Conservation (phyloP, 2,113 vertebrate species). For the Empidonax alnorum region DNA sequence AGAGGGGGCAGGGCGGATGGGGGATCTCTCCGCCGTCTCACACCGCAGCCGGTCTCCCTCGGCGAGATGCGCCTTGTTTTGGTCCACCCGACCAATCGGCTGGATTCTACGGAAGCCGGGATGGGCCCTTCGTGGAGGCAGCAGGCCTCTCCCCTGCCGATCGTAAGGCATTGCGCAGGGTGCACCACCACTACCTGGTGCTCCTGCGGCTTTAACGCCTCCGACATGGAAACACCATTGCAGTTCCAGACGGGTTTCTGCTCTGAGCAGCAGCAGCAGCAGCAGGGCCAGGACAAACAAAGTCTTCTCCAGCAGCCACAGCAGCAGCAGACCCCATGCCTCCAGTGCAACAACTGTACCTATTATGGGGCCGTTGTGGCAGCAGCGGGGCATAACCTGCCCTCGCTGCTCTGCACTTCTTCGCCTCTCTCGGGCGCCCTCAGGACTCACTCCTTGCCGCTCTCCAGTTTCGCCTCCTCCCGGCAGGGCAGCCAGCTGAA, state of each 20-base stretch:
- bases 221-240: conserved; percentile 92
- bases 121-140: conserved; percentile 83
- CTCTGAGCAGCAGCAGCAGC: conserved; percentile 74
- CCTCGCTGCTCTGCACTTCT: conserved; percentile 84
- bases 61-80: conserved; percentile 91
- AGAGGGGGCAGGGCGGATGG: neutral
- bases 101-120: conserved; percentile 88
- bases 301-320: conserved; percentile 73
- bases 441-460: conserved; percentile 83
- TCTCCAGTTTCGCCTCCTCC: conserved; percentile 79
- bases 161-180: conserved; percentile 87
- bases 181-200: conserved; percentile 78
- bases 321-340: conserved; percentile 78
- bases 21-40: neutral
- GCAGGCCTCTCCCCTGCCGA: conserved; percentile 80
- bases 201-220: conserved; percentile 88
- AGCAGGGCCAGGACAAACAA: conserved; percentile 65
- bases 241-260: conserved; percentile 89
- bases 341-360: conserved; percentile 86
- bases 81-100: conserved; percentile 85
- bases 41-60: conserved; percentile 62
- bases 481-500: conserved; percentile 86
- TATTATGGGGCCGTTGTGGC: conserved; percentile 74
- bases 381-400: conserved; percentile 81
- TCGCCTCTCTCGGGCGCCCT: conserved; percentile 84